Conservation (phyloP, 2,113 vertebrate genomes). For the Cyprinus carpio region DNA sequence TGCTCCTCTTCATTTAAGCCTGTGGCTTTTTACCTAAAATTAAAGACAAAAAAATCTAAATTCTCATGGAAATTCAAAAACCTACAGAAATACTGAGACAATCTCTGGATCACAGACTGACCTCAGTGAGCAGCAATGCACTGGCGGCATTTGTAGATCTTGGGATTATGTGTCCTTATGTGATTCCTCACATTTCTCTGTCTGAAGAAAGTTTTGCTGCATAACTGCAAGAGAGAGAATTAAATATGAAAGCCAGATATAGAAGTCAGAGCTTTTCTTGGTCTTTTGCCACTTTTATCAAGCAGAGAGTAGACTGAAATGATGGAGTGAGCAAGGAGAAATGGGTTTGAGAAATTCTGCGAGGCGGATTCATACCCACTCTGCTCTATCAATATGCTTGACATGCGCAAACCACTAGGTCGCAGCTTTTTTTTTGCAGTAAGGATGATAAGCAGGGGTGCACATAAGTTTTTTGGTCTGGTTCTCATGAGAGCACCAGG, state of each 20-base stretch:
- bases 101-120: not conserved
- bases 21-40: slow-evolving; percentile 43
- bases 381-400: not conserved
- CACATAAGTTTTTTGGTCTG: too few relatives aligned
- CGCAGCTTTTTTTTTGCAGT: not conserved
- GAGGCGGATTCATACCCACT: not conserved
- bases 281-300: not conserved
- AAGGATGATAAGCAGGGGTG: not conserved
- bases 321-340: not conserved
- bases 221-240: slow-evolving; percentile 70
- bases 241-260: not conserved
- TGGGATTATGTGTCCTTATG: slow-evolving; percentile 78
- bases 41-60: not conserved
- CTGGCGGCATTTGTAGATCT: slow-evolving; percentile 78
- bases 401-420: not conserved
- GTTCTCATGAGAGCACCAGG: too few relatives aligned
- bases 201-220: slow-evolving; percentile 80
- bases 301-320: not conserved
- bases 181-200: slow-evolving; percentile 78
- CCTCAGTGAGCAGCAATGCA: slow-evolving; percentile 74
- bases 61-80: not conserved
- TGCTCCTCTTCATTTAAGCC: slow-evolving; percentile 48
- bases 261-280: too few relatives aligned
- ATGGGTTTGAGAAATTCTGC: not conserved
- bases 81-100: not conserved